phyloP scores from a whole-genome alignment of 1,140 invertebrate species.

The Hycleus phaleratus region DNA sequence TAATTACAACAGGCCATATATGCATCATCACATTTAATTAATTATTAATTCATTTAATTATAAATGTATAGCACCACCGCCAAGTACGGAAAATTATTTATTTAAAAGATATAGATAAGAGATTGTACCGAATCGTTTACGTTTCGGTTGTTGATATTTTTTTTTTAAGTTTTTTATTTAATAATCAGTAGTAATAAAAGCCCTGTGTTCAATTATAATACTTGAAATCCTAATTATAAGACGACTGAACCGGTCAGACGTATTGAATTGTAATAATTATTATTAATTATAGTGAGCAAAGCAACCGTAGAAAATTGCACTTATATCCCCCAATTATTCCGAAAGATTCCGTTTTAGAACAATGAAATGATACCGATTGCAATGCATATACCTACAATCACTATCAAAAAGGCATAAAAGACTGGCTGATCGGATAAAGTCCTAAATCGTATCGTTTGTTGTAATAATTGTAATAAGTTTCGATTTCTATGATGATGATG shows the following conservation, averaged over 20 bases:
- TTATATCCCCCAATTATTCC: constrained; percentile 11
- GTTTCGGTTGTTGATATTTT: constrained; percentile 33
- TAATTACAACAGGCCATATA: too few relatives aligned
- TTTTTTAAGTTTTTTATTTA: neutral
- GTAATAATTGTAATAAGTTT: constrained; percentile 27
- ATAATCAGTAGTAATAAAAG: constrained; percentile 25
- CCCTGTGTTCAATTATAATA: constrained; percentile 38
- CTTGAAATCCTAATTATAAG: constrained; percentile 3
- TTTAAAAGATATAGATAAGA: constrained; percentile 6
- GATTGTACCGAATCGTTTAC: constrained; percentile 36
- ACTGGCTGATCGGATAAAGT: constrained; percentile 56
- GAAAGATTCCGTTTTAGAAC: constrained; percentile 14
- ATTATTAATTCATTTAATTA: too few relatives aligned
- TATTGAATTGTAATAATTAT: neutral
- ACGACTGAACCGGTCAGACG: neutral
- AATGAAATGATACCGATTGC: constrained; percentile 42
- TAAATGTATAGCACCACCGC: constrained; percentile 32
- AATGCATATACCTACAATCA: constrained; percentile 54
- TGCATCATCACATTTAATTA: too few relatives aligned
- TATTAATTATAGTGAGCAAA: constrained; percentile 16
- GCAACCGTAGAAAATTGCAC: constrained; percentile 21
- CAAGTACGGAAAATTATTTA: constrained; percentile 36
- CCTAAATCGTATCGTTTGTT: constrained; percentile 38
- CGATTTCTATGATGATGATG: constrained; percentile 21
- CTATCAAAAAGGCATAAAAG: constrained; percentile 54